Base-by-base conservation (phyloP, 2,797 vertebrate genomes). In the Anniella stebbinsi region DNA sequence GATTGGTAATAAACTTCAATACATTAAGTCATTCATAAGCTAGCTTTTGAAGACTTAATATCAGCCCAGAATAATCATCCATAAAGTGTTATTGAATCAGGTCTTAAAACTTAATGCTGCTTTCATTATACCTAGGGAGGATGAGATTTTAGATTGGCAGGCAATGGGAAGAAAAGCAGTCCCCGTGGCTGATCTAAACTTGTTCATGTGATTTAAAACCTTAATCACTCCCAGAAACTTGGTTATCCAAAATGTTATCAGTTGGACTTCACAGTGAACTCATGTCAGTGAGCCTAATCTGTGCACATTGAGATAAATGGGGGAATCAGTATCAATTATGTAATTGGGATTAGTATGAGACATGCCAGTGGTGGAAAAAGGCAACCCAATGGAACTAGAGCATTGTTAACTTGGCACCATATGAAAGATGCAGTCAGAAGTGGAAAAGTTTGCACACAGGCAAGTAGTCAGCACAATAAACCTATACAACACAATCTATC, bases 81-180 rank as follows among this genome's bases (percentile, higher is more conserved):
- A 95, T 94, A 96, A 96, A 95, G 91, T n/a, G 21, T 95, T 96
- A 97, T 94, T 95, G 95, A 96, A 96, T 96, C 95, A 93, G 83
- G 92, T 94, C 93, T 97, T 97, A 97, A 97, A 97, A 97, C 91
- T 96, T 97, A 97, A 96, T 96, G 94, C 93, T 91, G 93, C 87
- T 97, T 96, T 95, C 84, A 76, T 76, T 97, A 95, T 94, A 94
- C 88, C 91, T 91, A 57, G 83, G 93, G 84, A 95, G 92, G 87
- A 87, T 84, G 91, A 91, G 92, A 94, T 94, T 94, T 87, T 87
- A 87, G 80, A 63, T 87, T 95, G 90, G 92, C 83, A 95, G 95
- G 88, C 89, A 92, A 33, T 76, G 91, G 88, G 66, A 93, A 63
- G 72, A 94, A 94, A 93, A 69, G 45, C 21, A 87, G 67, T 48